These are phyloP conservation scores for Aphaenogaster floridana DNA, from an alignment of 1,140 invertebrate genomes.

Conservation along the genomic window DNA sequence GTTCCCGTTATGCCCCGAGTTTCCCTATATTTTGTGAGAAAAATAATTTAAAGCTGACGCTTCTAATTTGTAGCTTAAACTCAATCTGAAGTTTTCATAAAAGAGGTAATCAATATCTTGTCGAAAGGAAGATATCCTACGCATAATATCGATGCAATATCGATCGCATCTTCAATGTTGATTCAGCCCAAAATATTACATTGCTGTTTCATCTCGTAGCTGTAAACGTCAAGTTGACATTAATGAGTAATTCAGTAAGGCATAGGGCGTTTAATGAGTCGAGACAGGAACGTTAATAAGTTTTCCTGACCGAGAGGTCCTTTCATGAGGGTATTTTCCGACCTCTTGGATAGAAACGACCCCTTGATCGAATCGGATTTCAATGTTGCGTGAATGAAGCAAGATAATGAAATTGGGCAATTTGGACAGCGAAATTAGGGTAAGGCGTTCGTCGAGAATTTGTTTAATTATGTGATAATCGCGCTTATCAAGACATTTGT, in stretches of 20 bases:
- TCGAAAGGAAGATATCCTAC: neutral
- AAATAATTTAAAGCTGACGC: neutral
- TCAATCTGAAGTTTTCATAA: neutral
- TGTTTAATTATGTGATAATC: neutral
- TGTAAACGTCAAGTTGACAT: slow-evolving; percentile 51
- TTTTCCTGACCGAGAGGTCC: slow-evolving; percentile 2
- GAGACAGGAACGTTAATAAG: slow-evolving; percentile 50
- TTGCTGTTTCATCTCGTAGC: neutral
- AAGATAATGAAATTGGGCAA: slow-evolving; percentile 33
- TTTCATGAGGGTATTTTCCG: neutral
- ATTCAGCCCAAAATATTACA: neutral
- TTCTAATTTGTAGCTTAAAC: neutral
- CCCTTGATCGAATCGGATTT: slow-evolving; percentile 25
- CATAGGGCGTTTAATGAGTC: slow-evolving; percentile 47
- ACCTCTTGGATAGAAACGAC: neutral
- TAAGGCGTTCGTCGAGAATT: neutral
- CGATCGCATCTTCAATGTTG: neutral
- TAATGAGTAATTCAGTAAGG: slow-evolving; percentile 42
- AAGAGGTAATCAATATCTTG: neutral
- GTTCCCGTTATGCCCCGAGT: too few relatives aligned
- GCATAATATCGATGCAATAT: neutral
- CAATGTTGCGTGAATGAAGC: slow-evolving; percentile 18
- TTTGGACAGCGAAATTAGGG: neutral
- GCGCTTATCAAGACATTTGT: neutral
- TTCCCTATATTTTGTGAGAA: neutral